Evolutionary conservation across 2,797 vertebrate genomes (phyloP), one percentile per base, ranked within the genome.

Genomic region (Helicolenus hilgendorfi): DNA sequence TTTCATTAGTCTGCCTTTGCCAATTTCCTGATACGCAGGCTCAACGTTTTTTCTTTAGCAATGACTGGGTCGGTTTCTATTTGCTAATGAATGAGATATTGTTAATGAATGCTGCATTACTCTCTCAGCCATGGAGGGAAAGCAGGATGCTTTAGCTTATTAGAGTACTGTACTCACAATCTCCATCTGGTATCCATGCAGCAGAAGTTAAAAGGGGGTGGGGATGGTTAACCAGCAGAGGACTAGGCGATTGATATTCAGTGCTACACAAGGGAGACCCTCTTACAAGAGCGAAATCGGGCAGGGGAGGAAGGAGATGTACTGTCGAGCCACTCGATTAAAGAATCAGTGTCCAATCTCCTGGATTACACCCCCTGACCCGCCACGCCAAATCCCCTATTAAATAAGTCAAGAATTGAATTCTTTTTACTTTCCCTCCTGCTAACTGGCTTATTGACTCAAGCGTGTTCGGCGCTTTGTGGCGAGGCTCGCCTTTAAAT

Each of bases 341-440:
- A 90, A 87, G 91, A 96, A 95, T 94, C 94, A 94, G 86, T 89
- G 89, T 95, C 83, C 95, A 95, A 94, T 96, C 92, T 96, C 80
- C 77, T 87, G 95, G 94, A 96, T 96, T 95, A 93, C 91, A 93
- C 89, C 92, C 83, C 41, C 79, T 95, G 94, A 97, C 93, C 95
- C 80, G 84, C 84, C 88, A 92, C 36, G 38, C 88, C 89, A 95
- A 95, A 96, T 92, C 94, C 94, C 81, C 90, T 81, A 89, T 93
- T 96, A 93, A 93, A 96, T 92, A 94, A 93, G 79, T 92, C 89
- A 92, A 86, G 85, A 93, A 92, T 86, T 87, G 87, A 89, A 94
- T 94, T 92, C 24, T 89, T 88, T 92, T 87, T 81, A 70, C 67
- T 86, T 91, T 81, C 78, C 72, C 59, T 70, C 81, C 87, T 75